Evolutionary conservation across 2,888 invertebrate species (phyloP).

Genomic region (Odiellus spinosus): DNA sequence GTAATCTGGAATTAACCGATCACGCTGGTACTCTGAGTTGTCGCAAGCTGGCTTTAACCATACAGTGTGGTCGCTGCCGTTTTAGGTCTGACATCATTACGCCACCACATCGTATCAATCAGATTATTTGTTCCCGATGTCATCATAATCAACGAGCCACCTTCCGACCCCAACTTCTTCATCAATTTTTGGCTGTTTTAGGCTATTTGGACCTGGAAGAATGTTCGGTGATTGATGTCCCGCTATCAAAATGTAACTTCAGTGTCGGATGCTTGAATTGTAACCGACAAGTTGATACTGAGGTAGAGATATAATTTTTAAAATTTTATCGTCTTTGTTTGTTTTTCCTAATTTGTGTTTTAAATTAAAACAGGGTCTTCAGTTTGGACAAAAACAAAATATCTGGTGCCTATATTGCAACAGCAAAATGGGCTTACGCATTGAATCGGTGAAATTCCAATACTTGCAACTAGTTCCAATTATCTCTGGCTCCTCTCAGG

Average conservation of each 20-base stretch:
- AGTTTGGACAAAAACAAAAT: conserved; percentile 26
- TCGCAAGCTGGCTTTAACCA: conserved; percentile 22
- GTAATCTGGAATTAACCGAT: conserved; percentile 26
- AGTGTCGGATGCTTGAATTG: conserved; percentile 29
- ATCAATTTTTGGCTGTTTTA: conserved; percentile 26
- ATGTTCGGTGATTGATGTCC: conserved; percentile 28
- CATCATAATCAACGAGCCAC: conserved; percentile 22
- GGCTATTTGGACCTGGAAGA: conserved; percentile 30
- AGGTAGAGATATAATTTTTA: conserved; percentile 22
- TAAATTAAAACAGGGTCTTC: conserved; percentile 25
- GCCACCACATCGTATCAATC: conserved; percentile 22
- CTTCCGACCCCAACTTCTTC: conserved; percentile 26
- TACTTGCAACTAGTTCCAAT: conserved; percentile 3
- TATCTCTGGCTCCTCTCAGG: background rate
- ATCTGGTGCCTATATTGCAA: conserved; percentile 31
- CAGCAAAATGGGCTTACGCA: conserved; percentile 26
- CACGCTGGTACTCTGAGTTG: conserved; percentile 25
- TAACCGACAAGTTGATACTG: conserved; percentile 25
- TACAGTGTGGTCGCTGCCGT: conserved; percentile 20
- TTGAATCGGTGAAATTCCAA: conserved; percentile 23
- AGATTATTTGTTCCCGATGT: conserved; percentile 26
- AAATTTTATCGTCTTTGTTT: background rate
- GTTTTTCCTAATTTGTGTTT: background rate
- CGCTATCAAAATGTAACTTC: conserved; percentile 27
- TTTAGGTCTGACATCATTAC: conserved; percentile 23